Evolutionary conservation across 2,888 invertebrate genomes (phyloP), one percentile per base, ranked within the genome.

Genomic region (Ophion ventricosus): DNA sequence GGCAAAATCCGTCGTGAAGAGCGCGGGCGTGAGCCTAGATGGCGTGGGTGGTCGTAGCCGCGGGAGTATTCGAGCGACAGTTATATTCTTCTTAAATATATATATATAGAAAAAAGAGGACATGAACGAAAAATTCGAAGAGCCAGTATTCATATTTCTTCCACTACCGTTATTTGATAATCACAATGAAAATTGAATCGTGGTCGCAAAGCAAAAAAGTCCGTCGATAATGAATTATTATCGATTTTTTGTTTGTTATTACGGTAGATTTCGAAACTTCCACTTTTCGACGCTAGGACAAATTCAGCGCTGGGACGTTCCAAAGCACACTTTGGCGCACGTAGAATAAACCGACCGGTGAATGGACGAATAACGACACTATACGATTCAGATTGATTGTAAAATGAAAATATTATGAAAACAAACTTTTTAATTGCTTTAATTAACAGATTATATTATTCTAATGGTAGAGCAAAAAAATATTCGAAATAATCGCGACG

Each of bases 1-100:
- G 63, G 14, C 14, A 63, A 63, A 63, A 63, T 49, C 14, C 49
- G 14, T 76, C 35, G 8, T 23, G 25, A 66, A 23, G 49, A 49
- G 23, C 57, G 43, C n/a, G 8, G 57, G 23, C 49, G 10, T 54
- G 35, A 57, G 66, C 11, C 14, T 10, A 25, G 57, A 80, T 59
- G 57, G 69, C 61, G 67, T 59, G 26, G 76, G 11, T 20, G 57
- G 23, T 25, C 35, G n/a, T 10, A 54, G 4, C 26, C n/a, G 14
- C n/a, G 14, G 4, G n/a, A 20, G 54, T 17, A 70, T 35, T 35
- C 10, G n/a, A 43, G 40, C 54, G 59, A 78, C 61, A 35, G 54
- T 35, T 35, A 35, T 35, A 2, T 29, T 29, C 1, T 29, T 29
- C 29, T 35, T 35, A 35, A 0, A 35, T 5, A 35, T 29, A 29